Percentiles rank a stretch among this genome's conserved stretches.
These are phyloP conservation scores for Pemphigus obesinymphae DNA, from an alignment of 1,140 invertebrate species.

Conservation along the genomic window DNA sequence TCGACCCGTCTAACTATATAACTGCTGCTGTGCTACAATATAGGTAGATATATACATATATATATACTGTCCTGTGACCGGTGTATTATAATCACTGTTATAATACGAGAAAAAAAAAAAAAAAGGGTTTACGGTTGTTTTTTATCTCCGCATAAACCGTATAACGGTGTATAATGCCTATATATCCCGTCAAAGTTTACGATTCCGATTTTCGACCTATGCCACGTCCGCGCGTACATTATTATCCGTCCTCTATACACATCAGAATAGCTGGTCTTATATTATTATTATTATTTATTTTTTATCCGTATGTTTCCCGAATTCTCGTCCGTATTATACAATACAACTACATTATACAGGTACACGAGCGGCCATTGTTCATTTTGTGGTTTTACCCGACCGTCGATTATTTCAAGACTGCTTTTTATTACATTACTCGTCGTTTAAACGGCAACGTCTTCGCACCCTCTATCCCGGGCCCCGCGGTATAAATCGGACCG, in stretches of 20 bases:
- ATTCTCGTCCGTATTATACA: no score
- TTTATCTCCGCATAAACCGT: not conserved
- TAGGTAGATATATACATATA: no score
- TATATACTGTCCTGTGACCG: not conserved
- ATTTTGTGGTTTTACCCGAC: constrained; percentile 27
- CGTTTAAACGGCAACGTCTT: not conserved
- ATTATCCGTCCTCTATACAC: no score
- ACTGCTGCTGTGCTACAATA: not conserved
- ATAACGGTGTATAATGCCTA: not conserved
- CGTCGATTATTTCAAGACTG: constrained; percentile 14
- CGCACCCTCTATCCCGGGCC: no score
- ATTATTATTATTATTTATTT: not conserved
- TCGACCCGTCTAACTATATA: not conserved
- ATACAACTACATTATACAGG: no score
- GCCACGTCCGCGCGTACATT: not conserved
- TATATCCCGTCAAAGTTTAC: not conserved
- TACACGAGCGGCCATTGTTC: no score
- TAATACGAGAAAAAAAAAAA: not conserved
- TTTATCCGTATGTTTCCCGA: not conserved
- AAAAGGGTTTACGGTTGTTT: not conserved
- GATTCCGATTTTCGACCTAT: not conserved
- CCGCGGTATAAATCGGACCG: not conserved
- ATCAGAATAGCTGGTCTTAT: not conserved
- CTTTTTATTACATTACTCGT: no score
- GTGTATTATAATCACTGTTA: no score